These are phyloP conservation scores for Endotricha flammealis DNA, from an alignment of 2,888 invertebrate species.

Conservation along the genomic window DNA sequence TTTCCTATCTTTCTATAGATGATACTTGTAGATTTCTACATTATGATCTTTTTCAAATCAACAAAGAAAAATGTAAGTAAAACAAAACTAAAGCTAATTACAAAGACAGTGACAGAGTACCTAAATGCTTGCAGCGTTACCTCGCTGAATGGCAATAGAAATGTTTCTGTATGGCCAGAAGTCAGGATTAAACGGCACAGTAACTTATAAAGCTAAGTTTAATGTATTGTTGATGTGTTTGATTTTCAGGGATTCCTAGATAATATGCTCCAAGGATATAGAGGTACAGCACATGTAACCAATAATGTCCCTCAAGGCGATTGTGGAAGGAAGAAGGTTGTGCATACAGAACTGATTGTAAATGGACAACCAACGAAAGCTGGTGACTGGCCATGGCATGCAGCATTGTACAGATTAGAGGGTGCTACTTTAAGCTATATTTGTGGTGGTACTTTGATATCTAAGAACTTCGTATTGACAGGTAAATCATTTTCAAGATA, in stretches of 20 bases:
- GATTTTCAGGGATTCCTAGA: slow-evolving; percentile 28
- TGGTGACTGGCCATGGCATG: slow-evolving; percentile 66
- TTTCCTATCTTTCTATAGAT: not conserved
- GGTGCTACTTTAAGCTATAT: slow-evolving; percentile 34
- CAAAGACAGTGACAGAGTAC: too few species aligned
- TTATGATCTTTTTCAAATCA: too few species aligned
- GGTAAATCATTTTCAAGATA: too few species aligned
- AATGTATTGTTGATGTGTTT: not conserved
- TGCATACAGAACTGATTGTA: slow-evolving; percentile 45
- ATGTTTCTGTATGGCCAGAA: too few species aligned
- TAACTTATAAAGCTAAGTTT: too few species aligned
- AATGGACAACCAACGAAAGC: slow-evolving; percentile 42
- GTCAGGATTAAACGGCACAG: too few species aligned
- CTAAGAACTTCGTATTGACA: slow-evolving; percentile 6
- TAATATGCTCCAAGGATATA: slow-evolving; percentile 14
- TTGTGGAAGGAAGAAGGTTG: slow-evolving; percentile 43
- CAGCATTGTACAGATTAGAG: slow-evolving; percentile 39
- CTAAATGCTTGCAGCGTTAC: too few species aligned
- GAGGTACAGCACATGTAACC: slow-evolving; percentile 27
- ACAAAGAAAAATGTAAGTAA: too few species aligned
- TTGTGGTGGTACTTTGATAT: slow-evolving; percentile 49
- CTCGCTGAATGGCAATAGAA: too few species aligned
- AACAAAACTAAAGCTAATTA: too few species aligned
- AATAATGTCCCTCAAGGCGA: slow-evolving; percentile 22
- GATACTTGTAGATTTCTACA: too few species aligned